These are phyloP conservation scores for Aurelia aurita DNA, from an alignment of 30 jellyfish, hydroid and myxozoan species.

Conservation along the genomic window DNA sequence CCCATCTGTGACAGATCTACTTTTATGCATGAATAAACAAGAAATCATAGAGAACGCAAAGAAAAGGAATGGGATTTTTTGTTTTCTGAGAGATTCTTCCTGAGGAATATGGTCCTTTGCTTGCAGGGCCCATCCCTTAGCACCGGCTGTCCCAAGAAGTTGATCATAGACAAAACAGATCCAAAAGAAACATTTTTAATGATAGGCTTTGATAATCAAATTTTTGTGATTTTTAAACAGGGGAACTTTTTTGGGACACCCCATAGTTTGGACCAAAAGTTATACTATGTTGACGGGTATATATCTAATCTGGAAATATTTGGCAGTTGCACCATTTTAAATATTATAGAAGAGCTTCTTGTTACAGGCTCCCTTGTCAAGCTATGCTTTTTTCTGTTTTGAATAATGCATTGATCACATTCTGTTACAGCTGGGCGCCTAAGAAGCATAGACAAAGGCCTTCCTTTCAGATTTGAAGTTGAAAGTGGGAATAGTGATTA, in stretches of 20 bases:
- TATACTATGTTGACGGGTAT: too few relatives aligned
- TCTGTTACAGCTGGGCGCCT: constrained; percentile 64
- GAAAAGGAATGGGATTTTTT: background rate
- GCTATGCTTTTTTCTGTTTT: background rate
- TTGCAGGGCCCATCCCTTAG: background rate
- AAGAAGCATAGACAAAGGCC: constrained; percentile 23
- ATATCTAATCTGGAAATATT: too few relatives aligned
- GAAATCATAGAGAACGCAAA: too few relatives aligned
- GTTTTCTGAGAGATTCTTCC: background rate
- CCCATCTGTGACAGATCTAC: too few relatives aligned
- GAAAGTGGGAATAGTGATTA: constrained; percentile 49
- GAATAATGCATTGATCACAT: background rate
- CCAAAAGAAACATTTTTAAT: too few relatives aligned
- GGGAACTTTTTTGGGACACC: too few relatives aligned
- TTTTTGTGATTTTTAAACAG: too few relatives aligned
- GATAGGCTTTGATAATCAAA: too few relatives aligned
- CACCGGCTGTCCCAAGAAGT: background rate
- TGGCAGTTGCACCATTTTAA: too few relatives aligned
- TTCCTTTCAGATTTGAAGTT: constrained; percentile 72
- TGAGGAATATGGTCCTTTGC: background rate
- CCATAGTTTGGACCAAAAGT: too few relatives aligned
- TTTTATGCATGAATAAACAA: too few relatives aligned
- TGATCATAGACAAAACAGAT: background rate
- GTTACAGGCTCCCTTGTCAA: background rate
- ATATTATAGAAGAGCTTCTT: too few relatives aligned